phyloP scores from a whole-genome alignment of 2,797 vertebrate species.

The Hippopotamyrus pictus region DNA sequence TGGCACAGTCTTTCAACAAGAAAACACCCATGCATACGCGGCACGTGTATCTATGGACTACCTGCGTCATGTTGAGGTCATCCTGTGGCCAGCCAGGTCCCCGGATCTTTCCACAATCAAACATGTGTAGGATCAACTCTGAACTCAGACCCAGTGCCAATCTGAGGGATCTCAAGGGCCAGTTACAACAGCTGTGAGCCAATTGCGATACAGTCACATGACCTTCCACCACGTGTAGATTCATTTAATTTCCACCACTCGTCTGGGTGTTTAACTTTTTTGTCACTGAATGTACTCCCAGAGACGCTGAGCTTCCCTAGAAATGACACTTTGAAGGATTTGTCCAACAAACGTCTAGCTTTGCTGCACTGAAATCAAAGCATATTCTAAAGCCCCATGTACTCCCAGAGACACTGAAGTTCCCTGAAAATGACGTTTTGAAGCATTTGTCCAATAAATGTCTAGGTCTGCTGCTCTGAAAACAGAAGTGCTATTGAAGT shows the following conservation, averaged over 20 bases:
- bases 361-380: neutral
- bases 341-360: neutral
- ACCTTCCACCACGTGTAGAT: neutral
- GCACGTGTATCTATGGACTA: neutral
- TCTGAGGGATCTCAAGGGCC: neutral
- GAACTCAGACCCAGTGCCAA: neutral
- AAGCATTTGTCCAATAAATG: neutral
- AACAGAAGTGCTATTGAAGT: neutral
- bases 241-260: neutral
- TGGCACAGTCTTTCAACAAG: neutral
- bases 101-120: neutral
- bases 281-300: neutral
- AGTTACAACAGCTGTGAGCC: neutral
- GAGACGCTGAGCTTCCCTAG: neutral
- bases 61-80: neutral
- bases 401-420: neutral
- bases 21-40: neutral
- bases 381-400: neutral
- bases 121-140: neutral
- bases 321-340: neutral
- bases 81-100: neutral
- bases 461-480: neutral
- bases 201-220: neutral
- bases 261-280: neutral
- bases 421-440: neutral